Percentiles rank a stretch among this genome's conserved stretches.
phyloP scores from a whole-genome alignment of 1,140 invertebrate species.

The Leptopilina boulardi region DNA sequence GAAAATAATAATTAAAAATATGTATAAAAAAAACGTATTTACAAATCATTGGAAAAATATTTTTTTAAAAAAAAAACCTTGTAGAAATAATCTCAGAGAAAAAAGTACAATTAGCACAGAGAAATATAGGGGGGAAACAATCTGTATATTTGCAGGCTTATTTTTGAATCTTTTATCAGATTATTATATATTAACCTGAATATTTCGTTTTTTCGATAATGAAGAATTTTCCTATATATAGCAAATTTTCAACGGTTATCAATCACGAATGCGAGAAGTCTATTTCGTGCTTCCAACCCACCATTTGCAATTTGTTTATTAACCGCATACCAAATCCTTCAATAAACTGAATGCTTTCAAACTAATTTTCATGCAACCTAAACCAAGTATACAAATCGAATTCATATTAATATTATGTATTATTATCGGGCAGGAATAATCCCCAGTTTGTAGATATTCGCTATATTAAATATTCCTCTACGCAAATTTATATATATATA shows the following conservation, averaged over 20 bases:
- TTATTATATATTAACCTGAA: too few relatives aligned
- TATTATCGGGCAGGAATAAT: background rate
- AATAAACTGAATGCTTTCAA: slow-evolving; percentile 9
- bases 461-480: slow-evolving; percentile 9
- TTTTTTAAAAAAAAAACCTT: too few relatives aligned
- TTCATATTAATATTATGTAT: slow-evolving; percentile 12
- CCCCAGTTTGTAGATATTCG: background rate
- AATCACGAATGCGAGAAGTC: background rate
- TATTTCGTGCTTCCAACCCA: background rate
- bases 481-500: too few relatives aligned
- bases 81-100: too few relatives aligned
- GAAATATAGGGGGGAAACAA: too few relatives aligned
- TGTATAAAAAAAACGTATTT: too few relatives aligned
- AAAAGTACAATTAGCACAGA: too few relatives aligned
- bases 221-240: background rate
- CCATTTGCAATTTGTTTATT: background rate
- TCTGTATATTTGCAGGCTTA: too few relatives aligned
- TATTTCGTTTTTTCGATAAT: background rate
- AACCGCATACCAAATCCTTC: background rate
- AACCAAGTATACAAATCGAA: background rate
- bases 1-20: too few relatives aligned
- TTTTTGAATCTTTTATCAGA: too few relatives aligned
- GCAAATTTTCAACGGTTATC: background rate
- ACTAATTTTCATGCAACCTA: slow-evolving; percentile 10
- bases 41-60: too few relatives aligned